A percentile compares a stretch with the other conserved stretches of the same genome.
These are phyloP conservation scores for Petromus typicus DNA, from an alignment of 2,113 vertebrate genomes.

Conservation along the genomic window DNA sequence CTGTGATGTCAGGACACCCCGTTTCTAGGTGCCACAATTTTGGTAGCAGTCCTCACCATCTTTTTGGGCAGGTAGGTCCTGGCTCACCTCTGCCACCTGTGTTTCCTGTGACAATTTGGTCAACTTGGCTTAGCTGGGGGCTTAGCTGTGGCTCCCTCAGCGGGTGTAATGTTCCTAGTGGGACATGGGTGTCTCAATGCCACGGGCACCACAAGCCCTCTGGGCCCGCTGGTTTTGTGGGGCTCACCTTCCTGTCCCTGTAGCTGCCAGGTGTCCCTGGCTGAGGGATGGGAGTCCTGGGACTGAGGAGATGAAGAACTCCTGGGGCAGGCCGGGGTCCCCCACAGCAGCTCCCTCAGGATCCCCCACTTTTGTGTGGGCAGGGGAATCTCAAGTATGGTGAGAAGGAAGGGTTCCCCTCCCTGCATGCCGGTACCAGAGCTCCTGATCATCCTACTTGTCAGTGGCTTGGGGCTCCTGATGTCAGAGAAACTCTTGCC, in stretches of 20 bases:
- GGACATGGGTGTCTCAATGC: not conserved
- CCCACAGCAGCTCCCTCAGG: fast-evolving
- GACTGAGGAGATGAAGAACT: not conserved
- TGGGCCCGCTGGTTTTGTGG: not conserved
- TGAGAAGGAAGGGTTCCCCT: not conserved
- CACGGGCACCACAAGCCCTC: not conserved
- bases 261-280: not conserved
- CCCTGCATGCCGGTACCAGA: not conserved
- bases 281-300: not conserved
- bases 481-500: not conserved
- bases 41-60: not conserved
- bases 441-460: not conserved
- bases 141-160: not conserved
- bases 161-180: not conserved
- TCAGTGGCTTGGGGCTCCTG: not conserved
- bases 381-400: not conserved
- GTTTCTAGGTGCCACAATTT: not conserved
- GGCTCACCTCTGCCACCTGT: not conserved
- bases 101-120: not conserved
- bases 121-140: not conserved
- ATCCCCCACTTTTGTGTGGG: not conserved
- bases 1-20: not conserved
- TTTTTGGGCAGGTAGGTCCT: not conserved
- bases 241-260: not conserved
- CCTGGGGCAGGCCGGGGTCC: not conserved